These are phyloP conservation scores for Dinocampus coccinellae DNA, from an alignment of 2,888 invertebrate species.

Conservation along the genomic window DNA sequence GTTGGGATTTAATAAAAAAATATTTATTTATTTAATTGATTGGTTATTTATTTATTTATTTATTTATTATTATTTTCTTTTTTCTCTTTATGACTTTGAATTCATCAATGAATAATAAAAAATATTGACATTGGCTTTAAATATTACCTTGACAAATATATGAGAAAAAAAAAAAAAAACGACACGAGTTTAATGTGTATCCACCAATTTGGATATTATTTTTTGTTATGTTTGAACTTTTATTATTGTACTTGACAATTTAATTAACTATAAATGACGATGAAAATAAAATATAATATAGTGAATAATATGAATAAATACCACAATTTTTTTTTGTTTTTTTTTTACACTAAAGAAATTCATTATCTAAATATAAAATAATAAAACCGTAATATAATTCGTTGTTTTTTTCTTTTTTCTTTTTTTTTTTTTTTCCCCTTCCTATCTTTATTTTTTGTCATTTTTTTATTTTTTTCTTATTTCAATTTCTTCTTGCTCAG, in stretches of 20 bases:
- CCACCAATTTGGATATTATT: too few relatives aligned
- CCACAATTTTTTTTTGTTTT: background rate
- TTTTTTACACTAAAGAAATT: background rate
- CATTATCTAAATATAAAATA: constrained; percentile 1
- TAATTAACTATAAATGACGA: too few relatives aligned
- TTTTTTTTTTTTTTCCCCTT: constrained; percentile 3
- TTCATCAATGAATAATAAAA: too few relatives aligned
- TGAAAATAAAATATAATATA: too few relatives aligned
- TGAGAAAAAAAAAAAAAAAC: too few relatives aligned
- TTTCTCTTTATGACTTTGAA: too few relatives aligned
- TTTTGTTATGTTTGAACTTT: too few relatives aligned
- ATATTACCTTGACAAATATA: too few relatives aligned
- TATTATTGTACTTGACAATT: too few relatives aligned
- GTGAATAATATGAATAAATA: too few relatives aligned
- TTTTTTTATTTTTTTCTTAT: background rate
- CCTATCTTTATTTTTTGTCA: background rate
- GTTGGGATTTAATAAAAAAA: background rate
- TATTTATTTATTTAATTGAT: background rate
- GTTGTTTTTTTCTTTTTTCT: constrained; percentile 13
- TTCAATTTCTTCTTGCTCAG: background rate
- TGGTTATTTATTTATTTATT: background rate
- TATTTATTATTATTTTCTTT: background rate
- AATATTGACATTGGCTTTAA: too few relatives aligned
- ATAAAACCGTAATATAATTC: background rate
- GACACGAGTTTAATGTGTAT: too few relatives aligned